Percentiles rank a stretch among this genome's conserved stretches.
Conservation (phyloP, 2,797 vertebrate genomes). For the Sebastes reedi region DNA sequence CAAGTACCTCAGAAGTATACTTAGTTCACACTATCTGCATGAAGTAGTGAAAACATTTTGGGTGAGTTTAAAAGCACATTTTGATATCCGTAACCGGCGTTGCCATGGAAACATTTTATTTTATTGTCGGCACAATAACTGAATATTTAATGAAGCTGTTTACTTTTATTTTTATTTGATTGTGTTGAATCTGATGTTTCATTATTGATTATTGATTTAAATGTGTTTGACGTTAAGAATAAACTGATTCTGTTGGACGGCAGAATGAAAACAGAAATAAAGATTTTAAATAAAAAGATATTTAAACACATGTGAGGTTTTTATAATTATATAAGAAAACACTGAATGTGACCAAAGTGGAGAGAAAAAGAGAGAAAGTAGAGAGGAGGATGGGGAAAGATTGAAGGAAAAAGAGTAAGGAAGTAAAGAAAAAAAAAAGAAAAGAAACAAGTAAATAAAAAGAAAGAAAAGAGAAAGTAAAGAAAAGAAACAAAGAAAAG, state of each 20-base stretch:
- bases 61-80: neutral
- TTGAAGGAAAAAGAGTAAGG: too few relatives aligned
- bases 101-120: neutral
- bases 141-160: neutral
- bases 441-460: too few relatives aligned
- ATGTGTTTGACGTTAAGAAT: neutral
- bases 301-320: neutral
- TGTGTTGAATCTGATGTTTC: neutral
- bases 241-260: too few relatives aligned
- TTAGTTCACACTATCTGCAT: neutral
- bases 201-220: neutral
- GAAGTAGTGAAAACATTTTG: neutral
- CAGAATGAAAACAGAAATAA: neutral
- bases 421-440: too few relatives aligned
- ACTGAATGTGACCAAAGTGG: neutral
- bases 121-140: neutral
- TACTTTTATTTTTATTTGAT: neutral
- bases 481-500: too few relatives aligned
- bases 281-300: neutral
- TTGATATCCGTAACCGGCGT: fast-evolving
- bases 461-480: too few relatives aligned
- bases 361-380: too few relatives aligned
- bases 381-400: too few relatives aligned
- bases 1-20: neutral
- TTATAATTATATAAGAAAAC: neutral